These are phyloP conservation scores for Epistrophella euchroma DNA, from an alignment of 2,888 invertebrate genomes.

Conservation along the genomic window DNA sequence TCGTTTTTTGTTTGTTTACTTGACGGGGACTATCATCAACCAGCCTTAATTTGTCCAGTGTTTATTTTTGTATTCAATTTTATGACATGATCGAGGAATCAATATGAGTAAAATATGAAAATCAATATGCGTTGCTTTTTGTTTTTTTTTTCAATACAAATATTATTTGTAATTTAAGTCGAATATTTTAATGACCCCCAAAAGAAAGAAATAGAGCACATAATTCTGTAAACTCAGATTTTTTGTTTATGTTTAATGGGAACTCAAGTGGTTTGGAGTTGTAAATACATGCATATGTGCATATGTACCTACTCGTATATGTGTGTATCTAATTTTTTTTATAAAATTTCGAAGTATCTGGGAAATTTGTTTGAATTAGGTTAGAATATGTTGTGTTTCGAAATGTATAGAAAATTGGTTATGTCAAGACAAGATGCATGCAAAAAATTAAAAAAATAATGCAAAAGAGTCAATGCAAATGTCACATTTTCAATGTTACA, in stretches of 20 bases:
- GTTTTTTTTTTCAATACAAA: too few relatives aligned
- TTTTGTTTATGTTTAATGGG: too few relatives aligned
- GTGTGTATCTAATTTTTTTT: background rate
- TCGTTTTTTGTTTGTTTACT: background rate
- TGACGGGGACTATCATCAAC: background rate
- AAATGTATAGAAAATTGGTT: too few relatives aligned
- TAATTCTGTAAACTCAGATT: background rate
- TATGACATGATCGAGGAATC: background rate
- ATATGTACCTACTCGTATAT: too few relatives aligned
- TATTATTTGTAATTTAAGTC: background rate
- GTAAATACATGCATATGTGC: too few relatives aligned
- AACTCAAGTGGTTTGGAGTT: background rate
- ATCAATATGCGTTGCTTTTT: background rate
- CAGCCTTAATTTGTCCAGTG: background rate
- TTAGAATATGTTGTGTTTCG: too few relatives aligned
- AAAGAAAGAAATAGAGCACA: background rate
- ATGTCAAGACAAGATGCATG: too few relatives aligned
- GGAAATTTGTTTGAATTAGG: too few relatives aligned
- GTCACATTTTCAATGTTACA: too few relatives aligned
- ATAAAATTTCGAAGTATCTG: background rate
- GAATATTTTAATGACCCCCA: background rate
- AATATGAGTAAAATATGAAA: constrained; percentile 5
- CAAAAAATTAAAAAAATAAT: too few relatives aligned
- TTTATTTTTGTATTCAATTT: background rate
- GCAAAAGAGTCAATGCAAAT: too few relatives aligned